Conservation (phyloP, 2,797 vertebrate species). For the Falco cherrug region DNA sequence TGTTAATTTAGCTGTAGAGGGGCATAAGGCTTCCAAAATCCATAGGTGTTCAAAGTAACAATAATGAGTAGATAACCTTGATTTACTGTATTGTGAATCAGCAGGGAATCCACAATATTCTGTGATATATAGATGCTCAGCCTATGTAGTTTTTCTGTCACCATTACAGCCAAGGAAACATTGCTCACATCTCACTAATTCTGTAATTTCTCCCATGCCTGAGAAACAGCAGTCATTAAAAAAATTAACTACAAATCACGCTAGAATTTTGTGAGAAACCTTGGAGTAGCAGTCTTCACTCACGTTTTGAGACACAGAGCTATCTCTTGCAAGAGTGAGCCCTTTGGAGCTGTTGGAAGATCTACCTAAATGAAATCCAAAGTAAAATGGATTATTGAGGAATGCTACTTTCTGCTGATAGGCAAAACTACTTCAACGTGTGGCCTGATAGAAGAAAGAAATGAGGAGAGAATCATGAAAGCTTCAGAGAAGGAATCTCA, state of each 20-base stretch:
- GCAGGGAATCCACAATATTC: not conserved
- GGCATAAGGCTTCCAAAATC: not conserved
- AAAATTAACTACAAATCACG: not conserved
- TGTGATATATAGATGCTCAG: not conserved
- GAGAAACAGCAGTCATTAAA: not conserved
- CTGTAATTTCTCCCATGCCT: not conserved
- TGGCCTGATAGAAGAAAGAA: not conserved
- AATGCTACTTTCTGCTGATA: not conserved
- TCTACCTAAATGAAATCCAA: not conserved
- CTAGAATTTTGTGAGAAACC: not conserved
- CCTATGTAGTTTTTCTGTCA: not conserved
- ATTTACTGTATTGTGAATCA: not conserved
- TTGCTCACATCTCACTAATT: not conserved
- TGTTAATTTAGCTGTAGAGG: not conserved
- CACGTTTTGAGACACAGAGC: not conserved
- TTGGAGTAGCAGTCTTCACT: not conserved
- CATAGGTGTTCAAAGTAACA: not conserved
- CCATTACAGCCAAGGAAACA: not conserved
- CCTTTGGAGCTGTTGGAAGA: not conserved
- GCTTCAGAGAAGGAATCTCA: not conserved
- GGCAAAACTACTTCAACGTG: not conserved
- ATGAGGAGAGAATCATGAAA: not conserved
- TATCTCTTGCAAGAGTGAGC: not conserved
- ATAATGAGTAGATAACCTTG: not conserved
- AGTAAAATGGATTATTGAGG: not conserved